phyloP scores from a whole-genome alignment of 2,113 vertebrate species.

The Coryphaenoides rupestris region DNA sequence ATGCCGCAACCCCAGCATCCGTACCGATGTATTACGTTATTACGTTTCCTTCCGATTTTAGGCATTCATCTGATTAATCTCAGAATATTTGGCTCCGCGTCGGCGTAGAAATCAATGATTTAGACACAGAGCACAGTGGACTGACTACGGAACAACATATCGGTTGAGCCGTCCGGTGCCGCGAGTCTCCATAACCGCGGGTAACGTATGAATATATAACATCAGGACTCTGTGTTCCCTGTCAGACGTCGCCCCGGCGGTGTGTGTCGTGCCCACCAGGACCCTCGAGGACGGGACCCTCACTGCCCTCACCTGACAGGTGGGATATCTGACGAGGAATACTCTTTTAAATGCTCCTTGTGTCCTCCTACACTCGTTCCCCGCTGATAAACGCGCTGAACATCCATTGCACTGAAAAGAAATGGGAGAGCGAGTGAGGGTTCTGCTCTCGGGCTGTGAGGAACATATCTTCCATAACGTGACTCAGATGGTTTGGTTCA shows the following conservation, averaged over 20 bases:
- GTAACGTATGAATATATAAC: no score
- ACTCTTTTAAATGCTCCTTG: constrained; percentile 40
- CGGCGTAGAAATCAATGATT: no score
- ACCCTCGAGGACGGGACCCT: constrained; percentile 47
- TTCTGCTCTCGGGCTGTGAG: constrained; percentile 30
- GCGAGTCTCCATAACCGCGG: no score
- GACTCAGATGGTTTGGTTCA: not conserved
- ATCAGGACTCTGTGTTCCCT: not conserved
- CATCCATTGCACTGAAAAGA: constrained; percentile 13
- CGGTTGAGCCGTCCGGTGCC: no score
- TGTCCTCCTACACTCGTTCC: constrained; percentile 50
- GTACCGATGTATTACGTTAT: no score
- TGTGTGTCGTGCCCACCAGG: constrained; percentile 44
- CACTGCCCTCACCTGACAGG: constrained; percentile 53
- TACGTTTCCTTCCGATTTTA: no score
- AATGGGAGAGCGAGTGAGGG: constrained; percentile 40
- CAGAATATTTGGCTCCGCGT: no score
- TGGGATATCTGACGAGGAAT: constrained; percentile 23
- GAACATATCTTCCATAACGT: constrained; percentile 20
- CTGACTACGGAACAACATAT: no score
- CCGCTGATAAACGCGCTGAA: constrained; percentile 8
- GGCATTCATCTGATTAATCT: no score
- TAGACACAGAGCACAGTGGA: no score
- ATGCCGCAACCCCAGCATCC: no score
- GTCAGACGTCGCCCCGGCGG: constrained; percentile 36